Conservation (phyloP, 2,113 vertebrate genomes). For the Eudyptes chrysolophus region DNA sequence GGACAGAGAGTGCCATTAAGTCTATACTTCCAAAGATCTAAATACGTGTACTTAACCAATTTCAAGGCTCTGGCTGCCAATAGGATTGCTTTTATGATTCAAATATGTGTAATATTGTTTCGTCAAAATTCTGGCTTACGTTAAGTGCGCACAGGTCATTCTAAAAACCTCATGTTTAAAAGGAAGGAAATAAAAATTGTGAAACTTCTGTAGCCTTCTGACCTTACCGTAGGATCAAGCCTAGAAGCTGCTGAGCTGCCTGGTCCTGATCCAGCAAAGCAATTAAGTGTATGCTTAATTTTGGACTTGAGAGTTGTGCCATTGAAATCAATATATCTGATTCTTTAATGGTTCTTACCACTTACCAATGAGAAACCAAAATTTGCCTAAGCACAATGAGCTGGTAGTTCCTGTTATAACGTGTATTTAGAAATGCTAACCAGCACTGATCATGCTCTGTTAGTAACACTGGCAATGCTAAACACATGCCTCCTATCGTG, state of each 20-base stretch:
- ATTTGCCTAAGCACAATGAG: not conserved
- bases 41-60: not conserved
- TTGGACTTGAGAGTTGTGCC: not conserved
- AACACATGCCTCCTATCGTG: accelerated
- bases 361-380: not conserved
- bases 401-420: not conserved
- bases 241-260: not conserved
- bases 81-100: not conserved
- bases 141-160: not conserved
- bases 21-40: not conserved
- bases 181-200: not conserved
- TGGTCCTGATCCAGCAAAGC: not conserved
- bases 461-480: not conserved
- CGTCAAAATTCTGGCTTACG: not conserved
- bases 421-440: not conserved
- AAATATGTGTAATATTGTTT: not conserved
- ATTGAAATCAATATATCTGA: not conserved
- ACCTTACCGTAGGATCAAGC: not conserved
- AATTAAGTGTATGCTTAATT: not conserved
- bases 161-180: not conserved
- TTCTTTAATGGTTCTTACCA: not conserved
- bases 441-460: not conserved
- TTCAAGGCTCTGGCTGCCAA: not conserved
- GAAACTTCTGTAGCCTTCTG: not conserved
- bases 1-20: not conserved